Evolutionary conservation across 2,797 vertebrate species (phyloP), one percentile per base, ranked within the genome.

Genomic region (Crocidura indochinensis): DNA sequence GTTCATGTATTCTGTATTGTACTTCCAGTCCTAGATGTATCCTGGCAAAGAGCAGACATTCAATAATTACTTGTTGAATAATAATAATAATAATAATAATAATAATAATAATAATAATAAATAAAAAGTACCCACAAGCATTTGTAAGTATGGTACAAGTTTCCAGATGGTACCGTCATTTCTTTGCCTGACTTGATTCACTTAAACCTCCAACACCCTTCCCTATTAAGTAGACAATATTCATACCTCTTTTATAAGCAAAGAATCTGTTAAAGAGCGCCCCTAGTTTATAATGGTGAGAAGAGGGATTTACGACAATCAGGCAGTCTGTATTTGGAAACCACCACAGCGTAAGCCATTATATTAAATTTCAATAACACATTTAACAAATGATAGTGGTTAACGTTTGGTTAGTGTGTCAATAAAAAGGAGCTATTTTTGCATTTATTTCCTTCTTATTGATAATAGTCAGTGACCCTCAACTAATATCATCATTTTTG

Each of bases 201-300:
- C 53, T 46, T 53, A 71, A 83, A 24, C 29, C 60, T 93, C 10
- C 20, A 69, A 44, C 10, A 44, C 8, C 8, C 20, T 64, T 31
- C 8, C 8, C 20, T 64, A 67, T 38, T 9, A 14, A 51, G 71
- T 67, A 84, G 47, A 31, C 27, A 73, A 10, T 27, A 26, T 12
- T 10, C 6, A 60, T 60, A 24, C 78, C n/a, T 82, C 64, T 78
- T 78, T 60, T 73, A 2, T 49, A 81, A 84, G 20, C 29, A 60
- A 89, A 47, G 38, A 84, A 91, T 80, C 73, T 11, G 46, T 51
- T 84, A 31, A 94, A 77, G 60, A 44, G 51, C 8, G 73, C 73
- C 10, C 51, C 24, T 9, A n/a, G 56, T 51, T 69, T 68, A 29
- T 92, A 51, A 14, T 0, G 46, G 47, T 27, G n/a, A 20, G 7